Evolutionary conservation across 2,113 vertebrate genomes (phyloP).

Genomic region (Xiphias gladius): DNA sequence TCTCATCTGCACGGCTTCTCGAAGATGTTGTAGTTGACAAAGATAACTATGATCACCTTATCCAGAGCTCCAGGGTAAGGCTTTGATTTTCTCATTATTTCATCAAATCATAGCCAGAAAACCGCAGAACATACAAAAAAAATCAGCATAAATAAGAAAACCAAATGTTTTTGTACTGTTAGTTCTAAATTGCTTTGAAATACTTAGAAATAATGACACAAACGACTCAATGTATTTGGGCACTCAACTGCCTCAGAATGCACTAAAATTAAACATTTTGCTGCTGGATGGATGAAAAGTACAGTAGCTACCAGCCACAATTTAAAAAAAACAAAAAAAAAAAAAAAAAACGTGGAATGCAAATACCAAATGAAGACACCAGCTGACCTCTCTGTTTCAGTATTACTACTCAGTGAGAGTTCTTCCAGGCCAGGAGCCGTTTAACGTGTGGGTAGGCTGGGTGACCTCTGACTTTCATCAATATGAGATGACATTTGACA

Average conservation of each 20-base stretch:
- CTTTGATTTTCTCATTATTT: not conserved
- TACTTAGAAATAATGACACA: not conserved
- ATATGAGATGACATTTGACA: conserved; percentile 87
- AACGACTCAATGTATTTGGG: not conserved
- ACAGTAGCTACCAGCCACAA: conserved; percentile 4
- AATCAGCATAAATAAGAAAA: not conserved
- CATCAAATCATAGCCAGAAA: conserved; percentile 1
- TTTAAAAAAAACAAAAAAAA: too few relatives aligned
- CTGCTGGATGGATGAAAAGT: not conserved
- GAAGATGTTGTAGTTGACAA: conserved; percentile 94
- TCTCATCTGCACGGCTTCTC: conserved; percentile 91
- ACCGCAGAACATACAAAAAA: not conserved
- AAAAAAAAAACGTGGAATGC: accelerated
- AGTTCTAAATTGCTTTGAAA: not conserved
- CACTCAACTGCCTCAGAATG: not conserved
- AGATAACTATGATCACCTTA: conserved; percentile 89
- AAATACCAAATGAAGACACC: conserved; percentile 36
- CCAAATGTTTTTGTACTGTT: not conserved
- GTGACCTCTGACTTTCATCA: conserved; percentile 94
- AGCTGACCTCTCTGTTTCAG: conserved; percentile 80
- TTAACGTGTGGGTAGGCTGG: conserved; percentile 96
- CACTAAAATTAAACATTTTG: conserved; percentile 1
- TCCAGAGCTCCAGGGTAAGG: conserved; percentile 91
- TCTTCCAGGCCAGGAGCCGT: conserved; percentile 94
- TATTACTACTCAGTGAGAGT: conserved; percentile 95